A percentile compares a stretch with the other conserved stretches of the same genome.
Conservation (phyloP, 1,140 invertebrate genomes). For the Brachionus asplanchnoidis region DNA sequence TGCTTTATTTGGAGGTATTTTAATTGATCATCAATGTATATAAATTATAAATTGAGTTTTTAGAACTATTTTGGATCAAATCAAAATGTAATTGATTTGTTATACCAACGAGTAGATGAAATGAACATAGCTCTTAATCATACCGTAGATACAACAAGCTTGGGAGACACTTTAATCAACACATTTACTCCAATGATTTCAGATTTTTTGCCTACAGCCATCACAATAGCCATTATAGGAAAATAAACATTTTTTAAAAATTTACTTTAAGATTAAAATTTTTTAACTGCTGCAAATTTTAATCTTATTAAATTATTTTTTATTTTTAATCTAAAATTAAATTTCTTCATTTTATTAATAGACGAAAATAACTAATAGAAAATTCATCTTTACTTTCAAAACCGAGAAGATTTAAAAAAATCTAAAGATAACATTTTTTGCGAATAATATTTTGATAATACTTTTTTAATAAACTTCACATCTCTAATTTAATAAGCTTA, state of each 20-base stretch:
- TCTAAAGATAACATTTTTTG: no score
- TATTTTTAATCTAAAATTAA: no score
- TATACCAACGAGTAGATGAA: neutral
- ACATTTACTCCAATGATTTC: conserved; percentile 23
- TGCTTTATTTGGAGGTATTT: neutral
- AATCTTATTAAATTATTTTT: neutral
- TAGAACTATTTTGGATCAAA: neutral
- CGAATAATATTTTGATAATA: no score
- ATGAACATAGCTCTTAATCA: neutral
- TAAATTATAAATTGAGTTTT: neutral
- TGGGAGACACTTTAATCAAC: neutral
- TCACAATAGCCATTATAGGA: neutral
- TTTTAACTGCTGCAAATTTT: neutral
- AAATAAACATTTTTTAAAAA: neutral
- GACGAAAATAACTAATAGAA: neutral
- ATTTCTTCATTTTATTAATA: no score
- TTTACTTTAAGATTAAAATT: no score
- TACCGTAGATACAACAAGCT: neutral
- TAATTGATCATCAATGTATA: neutral
- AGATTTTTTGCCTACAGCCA: conserved; percentile 21
- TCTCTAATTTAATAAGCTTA: no score
- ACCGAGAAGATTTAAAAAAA: no score
- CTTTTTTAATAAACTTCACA: no score
- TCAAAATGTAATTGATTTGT: neutral
- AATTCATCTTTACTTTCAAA: no score